phyloP scores from a whole-genome alignment of 2,113 vertebrate species.

The Panurus biarmicus region DNA sequence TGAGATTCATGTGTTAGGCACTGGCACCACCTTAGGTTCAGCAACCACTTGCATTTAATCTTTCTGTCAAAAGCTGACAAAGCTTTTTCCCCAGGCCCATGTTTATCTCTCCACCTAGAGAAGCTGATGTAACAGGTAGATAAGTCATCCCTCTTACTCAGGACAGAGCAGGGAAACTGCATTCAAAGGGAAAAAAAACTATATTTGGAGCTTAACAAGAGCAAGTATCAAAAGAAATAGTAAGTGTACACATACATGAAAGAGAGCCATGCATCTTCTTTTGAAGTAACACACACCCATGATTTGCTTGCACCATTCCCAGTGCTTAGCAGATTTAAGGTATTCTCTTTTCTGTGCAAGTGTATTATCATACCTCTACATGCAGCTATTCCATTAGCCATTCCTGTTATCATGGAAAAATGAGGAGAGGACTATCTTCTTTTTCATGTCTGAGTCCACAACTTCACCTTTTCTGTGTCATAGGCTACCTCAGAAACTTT shows the following conservation, averaged over 20 bases:
- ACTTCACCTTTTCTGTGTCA: not conserved
- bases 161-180: not conserved
- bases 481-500: not conserved
- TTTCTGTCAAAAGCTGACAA: slow-evolving; percentile 33
- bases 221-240: not conserved
- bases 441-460: not conserved
- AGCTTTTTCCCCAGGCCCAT: not conserved
- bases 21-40: not conserved
- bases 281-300: not conserved
- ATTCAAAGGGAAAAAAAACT: not conserved
- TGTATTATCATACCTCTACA: not conserved
- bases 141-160: not conserved
- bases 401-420: not conserved
- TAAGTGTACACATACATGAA: not conserved
- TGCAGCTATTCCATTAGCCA: not conserved
- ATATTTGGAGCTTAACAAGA: not conserved
- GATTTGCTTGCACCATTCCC: not conserved
- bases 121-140: not conserved
- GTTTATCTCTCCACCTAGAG: not conserved
- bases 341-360: not conserved
- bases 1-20: not conserved
- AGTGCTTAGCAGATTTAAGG: not conserved
- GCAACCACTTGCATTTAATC: not conserved
- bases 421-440: not conserved
- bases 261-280: not conserved